Evolutionary conservation across 1,140 invertebrate genomes (phyloP).

Genomic region (Cyphomyrmex costatus): DNA sequence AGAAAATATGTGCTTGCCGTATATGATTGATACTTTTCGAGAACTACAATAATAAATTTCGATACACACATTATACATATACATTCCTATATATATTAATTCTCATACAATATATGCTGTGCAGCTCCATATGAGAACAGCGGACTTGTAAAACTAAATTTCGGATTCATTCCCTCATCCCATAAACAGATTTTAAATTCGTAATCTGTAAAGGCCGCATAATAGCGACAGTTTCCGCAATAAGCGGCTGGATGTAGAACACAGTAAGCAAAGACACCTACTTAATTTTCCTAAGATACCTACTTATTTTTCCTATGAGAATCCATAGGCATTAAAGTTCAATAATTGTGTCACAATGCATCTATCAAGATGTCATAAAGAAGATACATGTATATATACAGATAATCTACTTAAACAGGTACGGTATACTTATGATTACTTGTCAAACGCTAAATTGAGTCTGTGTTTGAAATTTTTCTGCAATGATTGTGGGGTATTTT

Average conservation of each 20-base stretch:
- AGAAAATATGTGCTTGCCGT: not conserved
- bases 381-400: constrained; percentile 1
- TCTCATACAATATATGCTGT: no score
- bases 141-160: not conserved
- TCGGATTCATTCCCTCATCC: not conserved
- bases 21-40: not conserved
- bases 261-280: not conserved
- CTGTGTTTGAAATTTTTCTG: not conserved
- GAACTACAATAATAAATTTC: no score
- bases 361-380: constrained; percentile 1
- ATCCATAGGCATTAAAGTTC: not conserved
- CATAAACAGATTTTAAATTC: not conserved
- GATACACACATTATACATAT: no score
- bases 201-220: not conserved
- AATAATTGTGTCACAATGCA: constrained; percentile 12
- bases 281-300: no score
- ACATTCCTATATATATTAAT: no score
- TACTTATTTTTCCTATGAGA: not conserved
- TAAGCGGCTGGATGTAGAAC: not conserved
- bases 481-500: not conserved
- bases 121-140: not conserved
- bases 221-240: not conserved
- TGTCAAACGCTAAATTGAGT: constrained; percentile 6
- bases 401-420: constrained; percentile 49
- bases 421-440: constrained; percentile 14